Evolutionary conservation across 2,888 invertebrate species (phyloP).

Genomic region (Acleris laterana): DNA sequence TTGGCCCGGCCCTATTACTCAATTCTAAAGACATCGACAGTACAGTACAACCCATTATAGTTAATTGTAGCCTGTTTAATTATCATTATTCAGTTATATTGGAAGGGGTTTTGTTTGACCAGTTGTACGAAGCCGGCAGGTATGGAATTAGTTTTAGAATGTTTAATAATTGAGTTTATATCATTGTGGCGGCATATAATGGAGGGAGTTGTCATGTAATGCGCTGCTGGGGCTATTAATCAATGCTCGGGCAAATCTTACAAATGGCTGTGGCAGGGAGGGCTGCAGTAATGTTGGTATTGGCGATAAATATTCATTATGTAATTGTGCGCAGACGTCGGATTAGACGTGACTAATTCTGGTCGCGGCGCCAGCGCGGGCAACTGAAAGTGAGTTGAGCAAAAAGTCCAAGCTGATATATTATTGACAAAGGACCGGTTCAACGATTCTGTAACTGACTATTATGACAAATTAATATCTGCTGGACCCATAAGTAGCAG

Average conservation of each 20-base stretch:
- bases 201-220: conserved; percentile 3
- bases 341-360: conserved; percentile 42
- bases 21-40: conserved; percentile 20
- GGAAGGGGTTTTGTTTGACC: conserved; percentile 23
- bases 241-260: conserved; percentile 25
- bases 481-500: neutral
- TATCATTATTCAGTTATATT: conserved; percentile 27
- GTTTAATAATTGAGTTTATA: conserved; percentile 24
- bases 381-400: conserved; percentile 24
- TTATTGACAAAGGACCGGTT: conserved; percentile 7
- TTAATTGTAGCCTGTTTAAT: conserved; percentile 11
- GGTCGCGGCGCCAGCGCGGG: conserved; percentile 22
- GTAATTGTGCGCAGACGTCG: conserved; percentile 42
- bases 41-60: conserved; percentile 13
- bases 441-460: neutral
- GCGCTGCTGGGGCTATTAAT: conserved; percentile 16
- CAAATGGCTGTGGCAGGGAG: conserved; percentile 30
- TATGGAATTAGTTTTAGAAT: conserved; percentile 29
- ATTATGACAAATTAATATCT: neutral
- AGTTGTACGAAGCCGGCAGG: conserved; percentile 21
- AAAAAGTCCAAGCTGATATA: conserved; percentile 18
- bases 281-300: conserved; percentile 31
- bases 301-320: conserved; percentile 44
- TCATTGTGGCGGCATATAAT: conserved; percentile 12
- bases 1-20: conserved; percentile 42